Conservation (phyloP, 2,888 invertebrate species). For the Anthophora plumipes region DNA sequence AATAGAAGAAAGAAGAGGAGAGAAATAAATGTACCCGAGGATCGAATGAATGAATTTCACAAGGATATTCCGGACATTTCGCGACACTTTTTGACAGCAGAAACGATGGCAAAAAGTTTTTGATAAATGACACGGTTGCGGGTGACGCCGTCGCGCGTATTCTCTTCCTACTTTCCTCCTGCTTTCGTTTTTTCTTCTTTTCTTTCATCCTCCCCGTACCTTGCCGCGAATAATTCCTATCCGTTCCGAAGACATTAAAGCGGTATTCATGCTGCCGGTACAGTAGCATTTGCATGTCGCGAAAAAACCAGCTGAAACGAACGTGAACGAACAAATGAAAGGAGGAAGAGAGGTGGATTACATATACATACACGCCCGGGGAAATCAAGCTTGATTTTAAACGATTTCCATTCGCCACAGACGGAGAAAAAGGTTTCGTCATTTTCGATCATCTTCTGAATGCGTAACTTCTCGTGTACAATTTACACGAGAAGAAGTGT, state of each 20-base stretch:
- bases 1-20: too few species aligned
- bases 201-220: not conserved
- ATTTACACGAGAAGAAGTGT: too few species aligned
- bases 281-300: conserved; percentile 28
- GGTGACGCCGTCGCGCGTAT: conserved; percentile 8
- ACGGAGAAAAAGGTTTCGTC: not conserved
- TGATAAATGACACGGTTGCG: conserved; percentile 57
- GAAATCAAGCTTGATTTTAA: conserved; percentile 32
- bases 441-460: not conserved
- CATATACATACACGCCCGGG: not conserved
- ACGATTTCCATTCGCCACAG: not conserved
- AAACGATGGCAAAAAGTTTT: conserved; percentile 44
- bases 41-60: conserved; percentile 42
- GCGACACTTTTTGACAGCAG: conserved; percentile 32
- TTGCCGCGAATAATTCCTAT: conserved; percentile 54
- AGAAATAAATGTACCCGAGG: not conserved
- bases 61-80: conserved; percentile 31
- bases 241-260: conserved; percentile 49
- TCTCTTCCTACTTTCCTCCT: not conserved
- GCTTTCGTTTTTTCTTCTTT: conserved; percentile 19
- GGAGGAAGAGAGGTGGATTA: too few species aligned
- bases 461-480: too few species aligned
- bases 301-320: conserved; percentile 29
- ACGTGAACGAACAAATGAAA: conserved; percentile 1
- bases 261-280: conserved; percentile 46